These are phyloP conservation scores for Chironomus tentans DNA, from an alignment of 2,888 invertebrate genomes.

Conservation along the genomic window DNA sequence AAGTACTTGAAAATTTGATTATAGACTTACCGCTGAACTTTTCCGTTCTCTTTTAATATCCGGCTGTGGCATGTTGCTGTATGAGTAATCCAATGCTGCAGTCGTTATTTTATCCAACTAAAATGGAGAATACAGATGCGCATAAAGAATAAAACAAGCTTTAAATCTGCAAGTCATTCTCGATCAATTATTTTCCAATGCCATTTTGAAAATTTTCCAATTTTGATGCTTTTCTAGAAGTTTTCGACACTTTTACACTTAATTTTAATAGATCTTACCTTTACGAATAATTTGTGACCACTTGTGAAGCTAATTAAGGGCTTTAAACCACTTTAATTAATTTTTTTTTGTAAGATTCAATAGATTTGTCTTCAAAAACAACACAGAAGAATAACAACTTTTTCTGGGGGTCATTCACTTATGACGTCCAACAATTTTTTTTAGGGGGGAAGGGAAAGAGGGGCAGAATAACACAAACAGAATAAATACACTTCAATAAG, in stretches of 20 bases:
- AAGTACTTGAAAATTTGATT: not conserved
- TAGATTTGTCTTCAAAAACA: too few relatives aligned
- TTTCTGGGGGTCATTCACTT: too few relatives aligned
- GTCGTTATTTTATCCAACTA: not conserved
- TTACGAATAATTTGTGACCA: not conserved
- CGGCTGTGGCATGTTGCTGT: conserved; percentile 31
- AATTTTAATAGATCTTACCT: not conserved
- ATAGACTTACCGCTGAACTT: conserved; percentile 31
- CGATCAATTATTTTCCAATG: conserved; percentile 16
- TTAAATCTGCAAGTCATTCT: conserved; percentile 25
- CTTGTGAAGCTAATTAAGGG: not conserved
- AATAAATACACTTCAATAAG: too few relatives aligned
- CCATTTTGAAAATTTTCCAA: not conserved
- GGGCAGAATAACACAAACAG: too few relatives aligned
- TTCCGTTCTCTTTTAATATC: conserved; percentile 33
- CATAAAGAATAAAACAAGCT: not conserved
- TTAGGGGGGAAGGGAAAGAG: too few relatives aligned
- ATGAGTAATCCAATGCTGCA: conserved; percentile 12
- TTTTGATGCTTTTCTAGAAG: not conserved
- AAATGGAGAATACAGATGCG: not conserved
- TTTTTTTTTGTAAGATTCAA: too few relatives aligned
- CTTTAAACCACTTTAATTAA: not conserved
- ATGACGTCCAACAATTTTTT: too few relatives aligned
- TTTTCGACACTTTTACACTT: not conserved
- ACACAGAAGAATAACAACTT: too few relatives aligned